Evolutionary conservation across 2,797 vertebrate species (phyloP), one percentile per base, ranked within the genome.

Genomic region (Girardinus metallicus): DNA sequence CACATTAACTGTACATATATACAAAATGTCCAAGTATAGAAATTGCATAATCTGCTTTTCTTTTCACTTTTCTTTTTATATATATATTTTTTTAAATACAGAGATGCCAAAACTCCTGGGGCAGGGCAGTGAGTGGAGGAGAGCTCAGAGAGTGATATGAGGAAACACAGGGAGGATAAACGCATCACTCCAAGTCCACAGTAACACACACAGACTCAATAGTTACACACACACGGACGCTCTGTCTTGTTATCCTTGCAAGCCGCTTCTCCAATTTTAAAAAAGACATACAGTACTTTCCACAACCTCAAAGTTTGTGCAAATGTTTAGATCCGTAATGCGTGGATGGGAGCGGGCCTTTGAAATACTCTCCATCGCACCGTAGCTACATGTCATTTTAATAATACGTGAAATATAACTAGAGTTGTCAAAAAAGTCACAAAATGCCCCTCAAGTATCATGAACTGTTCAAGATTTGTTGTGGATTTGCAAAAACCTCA

Each of bases 1-100:
- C 95, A 96, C 96, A 96, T 96, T 96, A 96, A 95, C 96, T 96
- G 94, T 96, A 96, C 96, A 96, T 96, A 96, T 96, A 88, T 96
- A 96, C 96, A 96, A 91, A 53, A 95, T 95, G 74, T 95, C 95
- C 93, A 94, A 95, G 94, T 96, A 94, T 96, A 96, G 94, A 96
- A 96, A 96, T 96, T 96, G 96, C 96, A 96, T 96, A 96, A 95
- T 96, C 92, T 95, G 95, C 95, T 95, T 95, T 94, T 90, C 95
- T 96, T 95, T 95, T 94, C 88, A 92, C 93, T 93, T 94, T 94
- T 85, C 68, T 88, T 94, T 73, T 78, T 82, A 49, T 49, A 49
- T 51, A 51, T 44, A 46, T 34, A 43, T 31, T 23, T 75, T 79
- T 87, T 94, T 94, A 95, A 96, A 95, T 95, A 96, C 93, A 95